Base-by-base conservation (phyloP, 2,797 vertebrate genomes). In the Serranus cabrilla region DNA sequence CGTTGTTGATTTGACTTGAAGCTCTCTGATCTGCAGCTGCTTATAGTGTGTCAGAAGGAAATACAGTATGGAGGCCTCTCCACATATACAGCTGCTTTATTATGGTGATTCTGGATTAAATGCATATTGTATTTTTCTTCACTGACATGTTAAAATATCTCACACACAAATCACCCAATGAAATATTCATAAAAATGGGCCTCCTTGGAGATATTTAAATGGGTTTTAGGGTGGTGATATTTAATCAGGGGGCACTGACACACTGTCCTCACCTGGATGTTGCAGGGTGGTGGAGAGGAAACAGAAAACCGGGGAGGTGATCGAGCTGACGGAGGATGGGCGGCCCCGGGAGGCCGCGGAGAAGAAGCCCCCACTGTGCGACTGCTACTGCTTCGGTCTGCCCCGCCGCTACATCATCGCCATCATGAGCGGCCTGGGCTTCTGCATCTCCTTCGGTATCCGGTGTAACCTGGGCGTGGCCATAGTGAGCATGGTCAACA, bases 401-500 rank as follows among this genome's bases (percentile, higher is more conserved):
- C 98, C 98, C 2, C 96, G 97, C 76, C 96, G 98, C 73, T 99
- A 99, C 93, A 97, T 99, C 95, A 99, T 99, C 88, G 98, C 98
- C 94, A 97, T 99, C 89, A 97, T 99, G 96, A 99, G 98, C n/a
- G 98, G 98, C 82, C 93, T 99, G 73, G 98, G 98, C 72, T 99
- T 99, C 96, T 99, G 98, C 94, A 99, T 99, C 94, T 99, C 97
- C 84, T 99, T 99, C 91, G 98, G 98, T 11, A 99, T 99, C 93
- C 97, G 98, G 50, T 99, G 98, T 90, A 99, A 99, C 76, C 91
- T 99, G 94, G 98, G 98, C 92, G 98, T 99, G 95, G 98, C 98
- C 93, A 99, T 99, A 69, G 98, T 99, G 93, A 96, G 98, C 93
- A 99, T 99, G 98, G 98, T 99, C 86, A 99, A 99, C 93, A 99